phyloP scores from a whole-genome alignment of 2,888 invertebrate species.

The Sympetrum striolatum region DNA sequence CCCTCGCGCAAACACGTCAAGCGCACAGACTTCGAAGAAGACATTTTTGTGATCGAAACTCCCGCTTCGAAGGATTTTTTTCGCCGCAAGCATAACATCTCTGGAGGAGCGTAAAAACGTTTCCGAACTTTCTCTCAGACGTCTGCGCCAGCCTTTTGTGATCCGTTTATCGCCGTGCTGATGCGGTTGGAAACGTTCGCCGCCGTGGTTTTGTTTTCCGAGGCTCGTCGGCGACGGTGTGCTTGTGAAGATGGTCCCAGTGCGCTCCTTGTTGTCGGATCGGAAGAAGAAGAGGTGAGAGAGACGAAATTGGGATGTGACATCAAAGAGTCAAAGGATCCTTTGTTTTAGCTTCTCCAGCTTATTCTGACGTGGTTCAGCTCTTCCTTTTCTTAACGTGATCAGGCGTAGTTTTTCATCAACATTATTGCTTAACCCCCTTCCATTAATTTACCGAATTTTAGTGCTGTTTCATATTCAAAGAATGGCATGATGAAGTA shows the following conservation, averaged over 20 bases:
- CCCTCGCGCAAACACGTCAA: neutral
- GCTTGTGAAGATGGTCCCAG: neutral
- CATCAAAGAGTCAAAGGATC: too few species aligned
- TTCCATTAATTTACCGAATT: too few species aligned
- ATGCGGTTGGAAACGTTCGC: neutral
- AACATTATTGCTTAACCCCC: too few species aligned
- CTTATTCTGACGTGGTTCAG: too few species aligned
- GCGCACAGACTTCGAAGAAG: neutral
- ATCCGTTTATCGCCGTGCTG: neutral
- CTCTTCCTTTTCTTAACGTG: too few species aligned
- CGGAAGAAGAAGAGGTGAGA: neutral
- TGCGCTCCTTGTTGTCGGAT: neutral
- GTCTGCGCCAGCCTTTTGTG: neutral
- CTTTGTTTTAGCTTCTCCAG: too few species aligned
- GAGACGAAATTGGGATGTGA: neutral
- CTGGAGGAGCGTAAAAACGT: neutral
- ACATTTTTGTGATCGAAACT: neutral
- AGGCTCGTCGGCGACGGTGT: neutral
- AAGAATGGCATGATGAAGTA: too few species aligned
- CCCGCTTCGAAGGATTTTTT: neutral
- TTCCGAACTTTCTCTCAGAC: neutral
- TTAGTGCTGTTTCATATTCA: too few species aligned
- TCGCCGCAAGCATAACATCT: neutral
- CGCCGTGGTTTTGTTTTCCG: neutral
- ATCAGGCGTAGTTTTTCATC: too few species aligned